Conservation (phyloP, 2,888 invertebrate species). For the Achlya flavicornis region DNA sequence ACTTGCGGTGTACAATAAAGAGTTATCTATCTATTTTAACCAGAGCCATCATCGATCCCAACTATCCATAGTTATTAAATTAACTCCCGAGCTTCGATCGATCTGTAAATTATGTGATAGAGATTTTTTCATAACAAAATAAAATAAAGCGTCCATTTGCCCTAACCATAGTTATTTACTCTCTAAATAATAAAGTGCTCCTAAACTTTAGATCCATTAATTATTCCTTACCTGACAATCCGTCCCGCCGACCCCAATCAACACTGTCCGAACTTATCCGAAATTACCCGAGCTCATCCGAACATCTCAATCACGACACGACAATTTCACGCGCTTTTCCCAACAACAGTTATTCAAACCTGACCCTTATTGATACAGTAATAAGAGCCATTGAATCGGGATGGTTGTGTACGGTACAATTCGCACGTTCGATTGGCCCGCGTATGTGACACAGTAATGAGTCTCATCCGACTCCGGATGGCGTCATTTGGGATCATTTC, state of each 20-base stretch:
- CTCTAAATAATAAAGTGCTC: background rate
- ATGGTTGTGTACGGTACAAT: background rate
- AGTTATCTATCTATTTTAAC: too few relatives aligned
- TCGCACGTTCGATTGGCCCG: constrained; percentile 13
- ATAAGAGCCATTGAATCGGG: background rate
- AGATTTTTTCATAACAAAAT: too few relatives aligned
- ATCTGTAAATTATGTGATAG: too few relatives aligned
- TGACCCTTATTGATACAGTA: background rate
- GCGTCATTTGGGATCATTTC: constrained; percentile 36
- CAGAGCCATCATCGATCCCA: too few relatives aligned
- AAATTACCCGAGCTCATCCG: constrained; percentile 3
- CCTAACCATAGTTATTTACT: background rate
- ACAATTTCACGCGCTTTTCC: constrained; percentile 5
- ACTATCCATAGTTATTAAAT: too few relatives aligned
- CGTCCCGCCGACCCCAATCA: constrained; percentile 6
- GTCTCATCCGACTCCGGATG: constrained; percentile 31
- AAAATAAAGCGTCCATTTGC: background rate
- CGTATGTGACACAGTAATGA: constrained; percentile 30
- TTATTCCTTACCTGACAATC: constrained; percentile 10
- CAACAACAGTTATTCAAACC: background rate
- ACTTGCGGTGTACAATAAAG: too few relatives aligned
- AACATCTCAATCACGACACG: constrained; percentile 11
- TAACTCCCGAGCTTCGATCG: too few relatives aligned
- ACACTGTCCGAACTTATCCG: constrained; percentile 10
- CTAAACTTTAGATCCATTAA: background rate